Evolutionary conservation across 2,888 invertebrate species (phyloP), one percentile per base, ranked within the genome.

Genomic region (Cephonodes hylas): DNA sequence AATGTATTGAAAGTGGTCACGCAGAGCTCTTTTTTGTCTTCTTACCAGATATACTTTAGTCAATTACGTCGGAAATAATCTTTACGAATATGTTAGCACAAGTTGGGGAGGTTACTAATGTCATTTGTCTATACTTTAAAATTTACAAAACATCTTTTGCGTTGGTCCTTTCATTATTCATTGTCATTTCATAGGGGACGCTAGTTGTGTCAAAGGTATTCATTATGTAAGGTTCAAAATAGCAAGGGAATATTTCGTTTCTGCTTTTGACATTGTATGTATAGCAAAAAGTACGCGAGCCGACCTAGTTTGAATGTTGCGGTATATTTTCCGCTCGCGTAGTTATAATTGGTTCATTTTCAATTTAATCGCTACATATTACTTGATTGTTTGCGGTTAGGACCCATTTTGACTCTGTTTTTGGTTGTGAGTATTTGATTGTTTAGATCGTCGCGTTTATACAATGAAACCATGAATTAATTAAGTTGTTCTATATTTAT

Each of bases 1-100:
- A 88, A 87, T 88, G 79, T 87, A 88, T 88, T 84, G 80, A 81
- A 81, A 87, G 80, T 78, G 80, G 79, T 76, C 79, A 75, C 78
- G 73, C 76, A 80, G 20, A 22, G 42, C n/a, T 22, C 34, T 58
- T 34, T 48, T 48, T 53, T 31, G 27, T 53, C 31, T 53, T 18
- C 10, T 27, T 53, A 23, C 4, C 4, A 23, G 22, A 45, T 20
- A 15, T 27, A 48, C n/a, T 48, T 53, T 27, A 18, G 27, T 15
- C n/a, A 15, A 31, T 53, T 53, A 18, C 15, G 3, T 45, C 34
- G 20, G 22, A 13, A 34, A 27, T 59, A 7, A 46, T 46, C n/a
- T 8, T n/a, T 13, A 31, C n/a, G 44, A 7, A 22, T 34, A 22
- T 13, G 53, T 5, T 31, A 18, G 10, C 31, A 15, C 20, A 45